phyloP scores from a whole-genome alignment of 2,113 vertebrate genomes.

The Corythaixoides concolor region DNA sequence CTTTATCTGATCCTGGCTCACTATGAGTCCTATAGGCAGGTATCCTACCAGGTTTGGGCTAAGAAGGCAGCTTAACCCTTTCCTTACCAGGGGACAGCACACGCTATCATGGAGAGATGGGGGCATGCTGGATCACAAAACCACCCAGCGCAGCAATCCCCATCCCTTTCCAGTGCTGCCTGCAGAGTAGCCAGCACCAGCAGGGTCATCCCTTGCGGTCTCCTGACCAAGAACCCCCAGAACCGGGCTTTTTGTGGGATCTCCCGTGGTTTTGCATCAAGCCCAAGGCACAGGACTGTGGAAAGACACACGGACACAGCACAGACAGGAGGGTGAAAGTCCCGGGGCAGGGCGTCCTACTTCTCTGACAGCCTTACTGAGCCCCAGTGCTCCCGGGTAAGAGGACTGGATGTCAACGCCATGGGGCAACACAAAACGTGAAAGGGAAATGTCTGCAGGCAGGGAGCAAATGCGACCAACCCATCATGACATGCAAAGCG shows the following conservation, averaged over 20 bases:
- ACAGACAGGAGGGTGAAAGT: background rate
- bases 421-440: rapidly evolving
- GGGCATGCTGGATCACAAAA: background rate
- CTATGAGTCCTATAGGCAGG: background rate
- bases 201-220: background rate
- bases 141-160: background rate
- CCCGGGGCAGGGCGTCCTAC: background rate
- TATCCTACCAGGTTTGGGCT: background rate
- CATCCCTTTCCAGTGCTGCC: background rate
- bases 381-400: background rate
- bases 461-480: background rate
- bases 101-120: background rate
- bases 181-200: background rate
- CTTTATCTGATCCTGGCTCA: background rate
- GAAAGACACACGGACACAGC: background rate
- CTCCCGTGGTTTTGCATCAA: background rate
- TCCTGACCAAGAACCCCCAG: background rate
- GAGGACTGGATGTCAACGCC: rapidly evolving
- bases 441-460: background rate
- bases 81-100: background rate
- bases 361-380: background rate
- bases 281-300: background rate
- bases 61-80: background rate
- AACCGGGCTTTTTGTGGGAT: background rate
- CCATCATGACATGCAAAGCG: background rate